phyloP scores from a whole-genome alignment of 2,113 vertebrate species.

The Kobus ellipsiprymnus region DNA sequence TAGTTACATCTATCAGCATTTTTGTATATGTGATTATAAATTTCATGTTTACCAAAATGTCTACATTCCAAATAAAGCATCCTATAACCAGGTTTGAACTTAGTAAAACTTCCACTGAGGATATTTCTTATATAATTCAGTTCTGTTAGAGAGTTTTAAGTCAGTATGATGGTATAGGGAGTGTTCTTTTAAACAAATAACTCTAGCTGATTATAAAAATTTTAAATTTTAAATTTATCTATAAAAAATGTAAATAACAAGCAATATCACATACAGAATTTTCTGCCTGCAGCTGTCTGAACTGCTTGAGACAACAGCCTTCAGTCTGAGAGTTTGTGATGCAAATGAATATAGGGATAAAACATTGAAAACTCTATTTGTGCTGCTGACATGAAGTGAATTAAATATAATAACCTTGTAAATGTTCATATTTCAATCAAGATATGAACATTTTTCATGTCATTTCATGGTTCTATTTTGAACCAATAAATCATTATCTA shows the following conservation, averaged over 20 bases:
- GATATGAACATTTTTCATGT: conserved; percentile 32
- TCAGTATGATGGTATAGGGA: not conserved
- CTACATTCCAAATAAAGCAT: not conserved
- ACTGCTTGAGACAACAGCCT: not conserved
- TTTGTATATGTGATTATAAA: not conserved
- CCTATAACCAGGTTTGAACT: not conserved
- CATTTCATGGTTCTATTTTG: conserved; percentile 31
- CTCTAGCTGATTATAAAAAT: not conserved
- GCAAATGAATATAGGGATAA: conserved; percentile 22
- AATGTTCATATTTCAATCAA: conserved; percentile 45
- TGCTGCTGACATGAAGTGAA: conserved; percentile 19
- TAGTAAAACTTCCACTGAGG: not conserved
- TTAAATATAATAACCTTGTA: conserved; percentile 56
- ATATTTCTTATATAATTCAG: not conserved
- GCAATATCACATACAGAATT: not conserved
- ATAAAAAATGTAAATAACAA: not conserved
- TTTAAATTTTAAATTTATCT: not conserved
- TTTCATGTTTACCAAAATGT: not conserved
- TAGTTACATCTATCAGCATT: not conserved
- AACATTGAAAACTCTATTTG: not conserved
- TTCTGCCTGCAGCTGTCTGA: not conserved
- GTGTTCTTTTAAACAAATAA: not conserved
- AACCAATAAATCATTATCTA: conserved; percentile 52
- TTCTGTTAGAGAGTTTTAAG: not conserved
- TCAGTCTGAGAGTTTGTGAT: not conserved